Evolutionary conservation across 2,888 invertebrate genomes (phyloP).

Genomic region (Miltochrista miniata): DNA sequence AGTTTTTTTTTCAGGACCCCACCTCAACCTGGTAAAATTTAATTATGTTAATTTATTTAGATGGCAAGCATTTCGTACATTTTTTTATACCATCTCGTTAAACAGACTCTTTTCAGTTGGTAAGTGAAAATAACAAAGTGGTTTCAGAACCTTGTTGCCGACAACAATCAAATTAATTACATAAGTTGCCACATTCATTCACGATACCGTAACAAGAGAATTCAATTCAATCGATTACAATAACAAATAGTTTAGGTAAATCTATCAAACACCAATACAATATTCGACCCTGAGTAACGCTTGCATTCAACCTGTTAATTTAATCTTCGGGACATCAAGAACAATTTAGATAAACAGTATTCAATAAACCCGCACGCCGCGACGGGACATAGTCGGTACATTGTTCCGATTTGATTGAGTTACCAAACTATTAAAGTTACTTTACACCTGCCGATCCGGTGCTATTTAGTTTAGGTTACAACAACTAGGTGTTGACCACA

Average conservation of each 20-base stretch:
- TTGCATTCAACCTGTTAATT: slow-evolving; percentile 73
- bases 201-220: slow-evolving; percentile 57
- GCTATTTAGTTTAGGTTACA: not conserved
- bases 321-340: slow-evolving; percentile 74
- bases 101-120: too few relatives aligned
- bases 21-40: too few relatives aligned
- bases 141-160: too few relatives aligned
- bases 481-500: not conserved
- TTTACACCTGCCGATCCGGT: slow-evolving; percentile 11
- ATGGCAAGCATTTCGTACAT: too few relatives aligned
- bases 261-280: slow-evolving; percentile 62
- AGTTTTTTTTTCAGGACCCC: not conserved
- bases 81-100: too few relatives aligned
- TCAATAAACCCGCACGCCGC: slow-evolving; percentile 71
- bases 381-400: slow-evolving; percentile 52
- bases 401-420: slow-evolving; percentile 74
- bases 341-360: slow-evolving; percentile 77
- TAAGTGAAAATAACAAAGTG: not conserved
- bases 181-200: slow-evolving; percentile 69
- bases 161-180: slow-evolving; percentile 25
- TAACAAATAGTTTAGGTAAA: slow-evolving; percentile 65
- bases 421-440: slow-evolving; percentile 56
- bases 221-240: not conserved
- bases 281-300: slow-evolving; percentile 51
- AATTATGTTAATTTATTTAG: too few relatives aligned